phyloP scores from a whole-genome alignment of 1,140 invertebrate species.

The Drosophila simulans region DNA sequence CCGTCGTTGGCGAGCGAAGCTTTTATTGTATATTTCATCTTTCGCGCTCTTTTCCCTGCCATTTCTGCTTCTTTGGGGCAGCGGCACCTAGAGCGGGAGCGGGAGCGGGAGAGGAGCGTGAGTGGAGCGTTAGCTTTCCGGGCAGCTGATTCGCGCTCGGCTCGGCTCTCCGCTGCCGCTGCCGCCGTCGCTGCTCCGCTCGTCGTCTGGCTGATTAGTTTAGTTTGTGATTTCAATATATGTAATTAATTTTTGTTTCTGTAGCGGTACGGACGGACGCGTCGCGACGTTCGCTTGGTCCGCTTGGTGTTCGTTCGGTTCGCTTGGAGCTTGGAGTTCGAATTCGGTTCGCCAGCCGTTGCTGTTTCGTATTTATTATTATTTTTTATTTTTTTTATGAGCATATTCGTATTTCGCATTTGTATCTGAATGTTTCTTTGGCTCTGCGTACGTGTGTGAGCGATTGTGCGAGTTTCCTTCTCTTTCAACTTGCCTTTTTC shows the following conservation, averaged over 20 bases:
- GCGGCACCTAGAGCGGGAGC: neutral
- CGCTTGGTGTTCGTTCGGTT: slow-evolving; percentile 25
- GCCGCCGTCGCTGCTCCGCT: slow-evolving; percentile 38
- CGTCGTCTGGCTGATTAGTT: slow-evolving; percentile 74
- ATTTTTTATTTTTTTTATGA: slow-evolving; percentile 1
- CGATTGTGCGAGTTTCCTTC: slow-evolving; percentile 1
- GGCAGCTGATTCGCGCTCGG: slow-evolving; percentile 27
- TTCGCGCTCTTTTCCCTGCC: too few relatives aligned
- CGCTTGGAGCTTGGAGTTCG: slow-evolving; percentile 6
- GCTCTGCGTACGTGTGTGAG: slow-evolving; percentile 40
- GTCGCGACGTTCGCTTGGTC: slow-evolving; percentile 65
- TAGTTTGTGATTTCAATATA: slow-evolving; percentile 82
- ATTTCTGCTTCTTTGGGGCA: neutral
- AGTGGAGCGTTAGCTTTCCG: slow-evolving; percentile 15
- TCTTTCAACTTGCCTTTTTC: slow-evolving; percentile 14
- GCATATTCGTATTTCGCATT: neutral
- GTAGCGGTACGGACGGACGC: slow-evolving; percentile 73
- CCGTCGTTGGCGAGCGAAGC: slow-evolving; percentile 9
- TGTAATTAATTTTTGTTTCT: slow-evolving; percentile 80
- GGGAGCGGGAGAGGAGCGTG: neutral
- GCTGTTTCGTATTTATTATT: slow-evolving; percentile 28
- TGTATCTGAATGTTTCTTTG: slow-evolving; percentile 4
- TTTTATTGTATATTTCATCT: slow-evolving; percentile 8
- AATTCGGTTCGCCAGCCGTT: slow-evolving; percentile 32
- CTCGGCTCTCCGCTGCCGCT: slow-evolving; percentile 8